These are phyloP conservation scores for Chymomyza amoena DNA, from an alignment of 2,888 invertebrate genomes.

Conservation along the genomic window DNA sequence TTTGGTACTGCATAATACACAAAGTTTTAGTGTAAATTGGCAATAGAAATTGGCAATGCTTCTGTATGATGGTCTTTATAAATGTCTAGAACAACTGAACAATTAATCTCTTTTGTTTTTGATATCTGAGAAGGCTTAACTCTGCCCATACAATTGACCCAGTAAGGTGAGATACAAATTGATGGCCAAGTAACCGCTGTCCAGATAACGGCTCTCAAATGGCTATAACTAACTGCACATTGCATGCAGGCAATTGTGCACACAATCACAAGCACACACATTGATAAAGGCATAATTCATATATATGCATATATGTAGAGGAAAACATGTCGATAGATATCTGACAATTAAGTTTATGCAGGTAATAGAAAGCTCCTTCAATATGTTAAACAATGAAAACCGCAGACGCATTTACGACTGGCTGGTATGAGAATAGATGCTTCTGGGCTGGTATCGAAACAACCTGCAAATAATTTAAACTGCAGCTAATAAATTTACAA, in stretches of 20 bases:
- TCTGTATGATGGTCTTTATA: neutral
- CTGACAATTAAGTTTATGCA: slow-evolving; percentile 27
- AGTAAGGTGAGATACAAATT: neutral
- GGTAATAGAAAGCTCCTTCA: slow-evolving; percentile 16
- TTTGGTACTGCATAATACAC: neutral
- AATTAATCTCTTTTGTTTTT: slow-evolving; percentile 4
- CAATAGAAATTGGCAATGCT: neutral
- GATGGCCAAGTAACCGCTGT: neutral
- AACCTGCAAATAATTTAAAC: slow-evolving; percentile 52
- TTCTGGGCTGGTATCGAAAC: neutral
- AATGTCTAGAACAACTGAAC: neutral
- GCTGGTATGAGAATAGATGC: no score
- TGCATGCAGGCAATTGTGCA: slow-evolving; percentile 25
- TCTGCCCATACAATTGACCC: neutral
- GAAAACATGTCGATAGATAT: slow-evolving; percentile 7
- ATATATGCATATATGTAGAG: neutral
- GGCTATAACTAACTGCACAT: neutral
- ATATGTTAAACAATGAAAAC: slow-evolving; percentile 25
- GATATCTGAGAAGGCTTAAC: neutral
- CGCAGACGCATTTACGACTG: slow-evolving; percentile 15
- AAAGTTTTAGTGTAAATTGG: neutral
- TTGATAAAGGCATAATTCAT: neutral
- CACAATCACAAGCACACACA: slow-evolving; percentile 4
- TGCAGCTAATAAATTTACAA: slow-evolving; percentile 70
- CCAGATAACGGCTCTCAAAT: neutral